Evolutionary conservation across 2,888 invertebrate species (phyloP), one percentile per base, ranked within the genome.

Genomic region (Perithous albicinctus): DNA sequence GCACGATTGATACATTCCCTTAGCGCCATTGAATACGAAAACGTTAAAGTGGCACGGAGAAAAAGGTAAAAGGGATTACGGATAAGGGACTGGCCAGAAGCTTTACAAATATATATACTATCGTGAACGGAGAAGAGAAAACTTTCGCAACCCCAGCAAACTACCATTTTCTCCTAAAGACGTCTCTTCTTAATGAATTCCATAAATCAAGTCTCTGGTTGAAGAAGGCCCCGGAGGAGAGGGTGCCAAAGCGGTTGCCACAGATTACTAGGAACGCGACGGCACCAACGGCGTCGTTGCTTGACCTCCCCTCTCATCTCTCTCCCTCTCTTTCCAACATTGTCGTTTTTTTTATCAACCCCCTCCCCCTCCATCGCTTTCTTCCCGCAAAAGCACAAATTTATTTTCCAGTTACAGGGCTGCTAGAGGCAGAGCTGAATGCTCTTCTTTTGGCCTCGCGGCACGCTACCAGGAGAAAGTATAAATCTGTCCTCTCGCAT

Each of bases 151-250:
- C 29, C 29, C 29, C 41, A 29, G 48, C 54, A 70, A 77, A 77
- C 63, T 41, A 26, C 51, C 29, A 29, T 41, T 69, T 69, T 74
- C 61, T 73, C 48, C 43, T 18, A 56, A 77, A 81, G 74, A 56
- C 66, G 51, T 63, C 32, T 61, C 61, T 51, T 70, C 82, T 80
- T 82, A 80, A 84, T 82, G 80, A 82, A 84, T 82, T 75, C 72
- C 64, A 84, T 82, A 82, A 84, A 84, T 84, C 82, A 82, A 54
- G 80, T 41, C 38, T 23, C 54, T 61, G 59, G 15, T 51, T 23
- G 41, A 20, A 43, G n/a, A 56, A 73, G 72, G 61, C 29, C 3
- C 15, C 10, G 54, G 29, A 41, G 54, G 15, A 18, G 15, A 20
- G 41, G 41, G 29, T 54, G 26, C 23, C 73, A 69, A 26, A 35